Conservation (phyloP, 2,797 vertebrate genomes). For the Anomalospiza imberbis region DNA sequence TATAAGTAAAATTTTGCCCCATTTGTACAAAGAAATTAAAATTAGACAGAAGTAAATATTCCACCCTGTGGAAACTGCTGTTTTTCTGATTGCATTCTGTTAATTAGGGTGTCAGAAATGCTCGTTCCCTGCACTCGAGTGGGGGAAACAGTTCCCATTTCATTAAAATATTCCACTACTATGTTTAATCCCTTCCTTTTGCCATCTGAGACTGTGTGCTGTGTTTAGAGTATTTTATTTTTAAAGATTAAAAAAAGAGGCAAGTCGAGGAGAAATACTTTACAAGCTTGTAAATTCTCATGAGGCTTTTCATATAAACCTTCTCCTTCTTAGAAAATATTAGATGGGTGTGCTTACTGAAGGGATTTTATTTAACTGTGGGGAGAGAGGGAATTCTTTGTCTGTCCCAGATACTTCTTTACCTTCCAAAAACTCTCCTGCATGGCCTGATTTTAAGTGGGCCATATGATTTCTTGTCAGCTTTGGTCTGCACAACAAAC, state of each 20-base stretch:
- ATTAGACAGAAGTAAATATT: neutral
- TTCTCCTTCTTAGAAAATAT: neutral
- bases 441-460: neutral
- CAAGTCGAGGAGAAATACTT: neutral
- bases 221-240: neutral
- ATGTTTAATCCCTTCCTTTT: neutral
- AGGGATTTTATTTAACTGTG: neutral
- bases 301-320: neutral
- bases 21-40: neutral
- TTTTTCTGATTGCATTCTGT: neutral
- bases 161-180: neutral
- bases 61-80: neutral
- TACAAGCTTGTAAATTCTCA: conserved; percentile 11
- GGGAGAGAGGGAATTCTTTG: neutral
- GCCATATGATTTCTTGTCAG: neutral
- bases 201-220: neutral
- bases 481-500: neutral
- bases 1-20: neutral
- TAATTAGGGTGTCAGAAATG: neutral
- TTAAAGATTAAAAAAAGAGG: neutral
- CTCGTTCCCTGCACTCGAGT: neutral
- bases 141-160: neutral
- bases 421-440: neutral
- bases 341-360: neutral
- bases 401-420: neutral